phyloP scores from a whole-genome alignment of 2,113 vertebrate species.

The human (Homo sapiens) region DNA sequence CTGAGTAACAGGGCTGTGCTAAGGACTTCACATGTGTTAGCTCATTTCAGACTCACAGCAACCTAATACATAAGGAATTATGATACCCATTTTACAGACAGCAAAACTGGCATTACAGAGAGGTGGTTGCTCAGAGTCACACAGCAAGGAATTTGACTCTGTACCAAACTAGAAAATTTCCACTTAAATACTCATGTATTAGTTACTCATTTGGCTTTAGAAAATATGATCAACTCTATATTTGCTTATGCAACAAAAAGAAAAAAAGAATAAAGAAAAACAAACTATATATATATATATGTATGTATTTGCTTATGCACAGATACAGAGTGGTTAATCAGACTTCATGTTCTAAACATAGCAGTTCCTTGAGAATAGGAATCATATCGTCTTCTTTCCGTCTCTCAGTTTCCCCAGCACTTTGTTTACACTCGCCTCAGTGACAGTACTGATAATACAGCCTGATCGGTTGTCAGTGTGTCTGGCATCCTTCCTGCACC shows the following conservation, averaged over 20 bases:
- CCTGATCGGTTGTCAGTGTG: neutral
- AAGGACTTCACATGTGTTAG: neutral
- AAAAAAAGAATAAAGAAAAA: too few species aligned
- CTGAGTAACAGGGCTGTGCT: neutral
- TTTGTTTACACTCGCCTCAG: neutral
- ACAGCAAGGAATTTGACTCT: neutral
- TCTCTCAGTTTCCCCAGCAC: neutral
- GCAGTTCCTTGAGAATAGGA: neutral
- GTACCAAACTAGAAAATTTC: neutral
- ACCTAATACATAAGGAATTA: neutral
- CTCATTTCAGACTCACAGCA: neutral
- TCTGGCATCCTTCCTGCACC: neutral
- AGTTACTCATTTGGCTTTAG: neutral
- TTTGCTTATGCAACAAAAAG: neutral
- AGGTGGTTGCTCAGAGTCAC: neutral
- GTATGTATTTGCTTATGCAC: too few species aligned
- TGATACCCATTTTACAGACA: neutral
- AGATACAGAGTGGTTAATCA: neutral
- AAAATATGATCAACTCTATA: neutral
- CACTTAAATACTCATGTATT: neutral
- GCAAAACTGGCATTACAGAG: neutral
- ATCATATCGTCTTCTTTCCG: neutral
- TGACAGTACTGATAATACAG: rapidly evolving
- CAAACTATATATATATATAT: too few species aligned
- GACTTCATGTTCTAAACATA: neutral